phyloP scores from a whole-genome alignment of 2,888 invertebrate species.

The Apotomis capreana region DNA sequence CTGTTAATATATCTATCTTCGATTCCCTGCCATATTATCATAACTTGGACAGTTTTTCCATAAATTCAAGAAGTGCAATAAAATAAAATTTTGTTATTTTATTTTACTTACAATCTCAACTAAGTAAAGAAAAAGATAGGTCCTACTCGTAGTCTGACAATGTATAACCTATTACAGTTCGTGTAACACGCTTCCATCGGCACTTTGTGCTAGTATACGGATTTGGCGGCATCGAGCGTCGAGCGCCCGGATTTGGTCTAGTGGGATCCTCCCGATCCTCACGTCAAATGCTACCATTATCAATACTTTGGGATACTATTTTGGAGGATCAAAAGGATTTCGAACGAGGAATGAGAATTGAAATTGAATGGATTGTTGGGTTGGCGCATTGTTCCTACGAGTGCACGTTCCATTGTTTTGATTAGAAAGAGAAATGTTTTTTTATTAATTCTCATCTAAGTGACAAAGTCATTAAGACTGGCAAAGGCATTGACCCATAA shows the following conservation, averaged over 20 bases:
- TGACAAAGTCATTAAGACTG: no score
- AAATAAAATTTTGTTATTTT: no score
- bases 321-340: constrained; percentile 23
- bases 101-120: no score
- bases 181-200: background rate
- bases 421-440: background rate
- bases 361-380: constrained; percentile 19
- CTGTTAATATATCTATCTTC: no score
- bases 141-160: no score
- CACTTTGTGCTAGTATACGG: background rate
- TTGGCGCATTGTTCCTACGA: constrained; percentile 17
- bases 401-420: background rate
- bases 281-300: constrained; percentile 15
- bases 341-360: constrained; percentile 7
- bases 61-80: no score
- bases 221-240: background rate
- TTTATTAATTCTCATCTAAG: background rate
- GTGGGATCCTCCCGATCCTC: constrained; percentile 9
- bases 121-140: no score
- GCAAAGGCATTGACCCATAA: no score
- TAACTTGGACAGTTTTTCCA: no score
- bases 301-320: constrained; percentile 16
- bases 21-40: no score
- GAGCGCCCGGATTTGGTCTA: background rate
- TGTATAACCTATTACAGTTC: no score